A percentile compares a stretch with the other conserved stretches of the same genome.
phyloP scores from a whole-genome alignment of 2,888 invertebrate genomes.

The Lepidochrysops patricia region DNA sequence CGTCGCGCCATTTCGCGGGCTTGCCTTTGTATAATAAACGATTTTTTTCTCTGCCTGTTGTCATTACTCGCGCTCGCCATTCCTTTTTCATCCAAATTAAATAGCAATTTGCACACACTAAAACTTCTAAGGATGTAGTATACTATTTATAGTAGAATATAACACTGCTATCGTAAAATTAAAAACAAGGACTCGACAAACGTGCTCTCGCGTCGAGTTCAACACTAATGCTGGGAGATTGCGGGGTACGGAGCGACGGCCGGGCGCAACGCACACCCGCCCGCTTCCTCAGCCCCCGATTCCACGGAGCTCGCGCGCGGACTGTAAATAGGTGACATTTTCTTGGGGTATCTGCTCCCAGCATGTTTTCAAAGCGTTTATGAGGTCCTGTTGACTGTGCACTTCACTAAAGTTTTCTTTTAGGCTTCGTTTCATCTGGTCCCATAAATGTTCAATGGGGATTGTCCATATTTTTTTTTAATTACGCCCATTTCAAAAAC shows the following conservation, averaged over 20 bases:
- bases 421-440: background rate
- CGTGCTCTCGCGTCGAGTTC: background rate
- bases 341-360: conserved; percentile 2
- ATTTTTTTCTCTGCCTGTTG: background rate
- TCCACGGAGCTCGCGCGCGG: background rate
- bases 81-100: background rate
- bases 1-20: background rate
- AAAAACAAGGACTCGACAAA: background rate
- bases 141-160: no score
- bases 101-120: background rate
- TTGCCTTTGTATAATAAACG: background rate
- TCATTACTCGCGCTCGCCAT: background rate
- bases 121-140: no score
- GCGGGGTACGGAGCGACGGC: background rate
- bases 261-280: background rate
- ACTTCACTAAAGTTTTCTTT: background rate
- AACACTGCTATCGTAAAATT: background rate
- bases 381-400: conserved; percentile 12
- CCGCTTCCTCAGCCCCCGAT: background rate
- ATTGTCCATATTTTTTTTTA: no score
- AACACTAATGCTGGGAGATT: background rate
- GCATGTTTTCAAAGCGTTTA: conserved; percentile 11
- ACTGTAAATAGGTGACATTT: background rate
- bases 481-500: no score
- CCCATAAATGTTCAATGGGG: background rate